Evolutionary conservation across 2,797 vertebrate species (phyloP).

Genomic region (Parauchenoglanis punctatus): DNA sequence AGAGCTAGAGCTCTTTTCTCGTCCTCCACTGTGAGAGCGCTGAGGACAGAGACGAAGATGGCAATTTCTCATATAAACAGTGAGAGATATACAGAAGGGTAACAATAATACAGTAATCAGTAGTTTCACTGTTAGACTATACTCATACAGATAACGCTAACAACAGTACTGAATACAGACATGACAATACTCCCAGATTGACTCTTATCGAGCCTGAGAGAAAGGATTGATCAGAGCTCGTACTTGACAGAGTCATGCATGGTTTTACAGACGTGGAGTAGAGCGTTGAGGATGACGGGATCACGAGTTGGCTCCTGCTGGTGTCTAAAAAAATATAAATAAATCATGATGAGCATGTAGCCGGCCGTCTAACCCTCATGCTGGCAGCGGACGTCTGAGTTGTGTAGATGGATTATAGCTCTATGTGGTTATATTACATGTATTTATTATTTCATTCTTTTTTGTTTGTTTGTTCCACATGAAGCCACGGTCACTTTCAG

Average conservation of each 20-base stretch:
- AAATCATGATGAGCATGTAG: neutral
- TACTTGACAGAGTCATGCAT: slow-evolving; percentile 99
- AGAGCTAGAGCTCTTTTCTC: slow-evolving; percentile 88
- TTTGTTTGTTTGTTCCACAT: neutral
- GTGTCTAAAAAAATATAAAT: slow-evolving; percentile 72
- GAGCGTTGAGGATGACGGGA: slow-evolving; percentile 94
- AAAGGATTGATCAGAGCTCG: slow-evolving; percentile 49
- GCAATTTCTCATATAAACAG: neutral
- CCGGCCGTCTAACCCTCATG: too few species aligned
- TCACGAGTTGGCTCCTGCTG: slow-evolving; percentile 92
- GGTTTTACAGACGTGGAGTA: slow-evolving; percentile 94
- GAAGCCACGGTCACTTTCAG: neutral
- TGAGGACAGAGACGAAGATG: slow-evolving; percentile 58
- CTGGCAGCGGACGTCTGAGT: too few species aligned
- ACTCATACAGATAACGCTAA: neutral
- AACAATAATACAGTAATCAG: neutral
- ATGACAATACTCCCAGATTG: neutral
- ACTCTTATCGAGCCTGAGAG: too few species aligned
- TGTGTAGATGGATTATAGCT: too few species aligned
- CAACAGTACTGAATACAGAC: neutral
- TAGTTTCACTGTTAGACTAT: neutral
- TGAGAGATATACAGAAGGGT: neutral
- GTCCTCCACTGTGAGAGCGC: slow-evolving; percentile 93
- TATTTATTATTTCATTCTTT: neutral
- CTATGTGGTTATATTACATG: neutral